Evolutionary conservation across 2,797 vertebrate genomes (phyloP), one percentile per base, ranked within the genome.

Genomic region (Acanthurus leucopareius): DNA sequence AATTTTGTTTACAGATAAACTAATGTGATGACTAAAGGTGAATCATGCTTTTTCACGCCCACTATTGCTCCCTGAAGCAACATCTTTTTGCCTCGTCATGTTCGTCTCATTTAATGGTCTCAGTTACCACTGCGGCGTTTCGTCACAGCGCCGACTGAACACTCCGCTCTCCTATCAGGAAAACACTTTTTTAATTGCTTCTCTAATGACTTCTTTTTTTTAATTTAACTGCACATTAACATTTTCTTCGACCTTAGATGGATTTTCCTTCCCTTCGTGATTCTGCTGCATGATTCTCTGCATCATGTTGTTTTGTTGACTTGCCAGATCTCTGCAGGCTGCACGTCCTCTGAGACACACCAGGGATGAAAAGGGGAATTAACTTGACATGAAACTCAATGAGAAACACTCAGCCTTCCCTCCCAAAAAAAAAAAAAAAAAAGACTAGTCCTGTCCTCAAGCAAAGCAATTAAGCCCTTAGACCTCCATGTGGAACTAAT

Each of bases 291-390:
- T 53, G 56, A 61, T 45, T 63, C 7, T 64, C 28, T 45, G 28
- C 42, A 22, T 48, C 25, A 3, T 16, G 25, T 47, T 70, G n/a
- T 62, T 49, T 10, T 67, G 10, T 52, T 64, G 42, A 59, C 58
- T 19, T 49, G 28, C 28, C 47, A 35, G 17, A 25, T 75, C 40
- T 40, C 56, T 38, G 59, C 19, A 32, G 60, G 60, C 47, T 57
- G 57, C n/a, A 48, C n/a, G 13, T 51, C 64, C 57, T 64, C 4
- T 8, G 25, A 59, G 66, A 56, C 47, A 3, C 19, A 17, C 14
- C 1, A 19, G 69, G 6, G 65, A 28, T 17, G 40, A 76, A 53
- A 38, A 52, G 38, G 54, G 19, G 63, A 71, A 77, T 86, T 72
- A 56, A 60, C 54, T 61, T 17, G 38, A 68, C 45, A 22, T 57